phyloP scores from a whole-genome alignment of 2,113 vertebrate species.

The Equus przewalskii region DNA sequence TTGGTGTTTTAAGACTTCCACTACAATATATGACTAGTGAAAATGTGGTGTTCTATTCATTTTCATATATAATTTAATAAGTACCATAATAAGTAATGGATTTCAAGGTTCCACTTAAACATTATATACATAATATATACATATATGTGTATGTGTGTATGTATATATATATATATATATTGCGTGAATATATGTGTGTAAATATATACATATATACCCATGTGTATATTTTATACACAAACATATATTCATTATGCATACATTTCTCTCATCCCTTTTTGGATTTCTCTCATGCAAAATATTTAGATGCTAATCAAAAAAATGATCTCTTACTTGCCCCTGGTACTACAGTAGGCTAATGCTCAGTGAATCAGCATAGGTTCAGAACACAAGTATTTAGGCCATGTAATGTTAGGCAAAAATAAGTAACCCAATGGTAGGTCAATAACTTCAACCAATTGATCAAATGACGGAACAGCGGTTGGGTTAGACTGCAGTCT shows the following conservation, averaged over 20 bases:
- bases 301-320: slow-evolving; percentile 55
- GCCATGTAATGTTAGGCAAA: not conserved
- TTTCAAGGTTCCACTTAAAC: slow-evolving; percentile 36
- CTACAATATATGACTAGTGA: not conserved
- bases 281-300: slow-evolving; percentile 39
- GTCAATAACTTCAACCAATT: not conserved
- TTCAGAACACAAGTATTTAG: not conserved
- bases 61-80: slow-evolving; percentile 28
- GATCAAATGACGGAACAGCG: not conserved
- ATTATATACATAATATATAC: not conserved
- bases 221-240: not conserved
- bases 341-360: not conserved
- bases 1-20: slow-evolving; percentile 55
- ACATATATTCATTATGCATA: not conserved
- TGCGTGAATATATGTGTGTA: not conserved
- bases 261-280: not conserved
- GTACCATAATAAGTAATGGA: not conserved
- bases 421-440: not conserved
- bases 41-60: slow-evolving; percentile 52
- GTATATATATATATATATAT: not conserved
- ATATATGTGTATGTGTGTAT: not conserved
- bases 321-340: slow-evolving; percentile 10
- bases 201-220: not conserved
- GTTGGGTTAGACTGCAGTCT: not conserved
- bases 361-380: not conserved